Evolutionary conservation across 2,113 vertebrate species (phyloP).

Genomic region (Bucco capensis): DNA sequence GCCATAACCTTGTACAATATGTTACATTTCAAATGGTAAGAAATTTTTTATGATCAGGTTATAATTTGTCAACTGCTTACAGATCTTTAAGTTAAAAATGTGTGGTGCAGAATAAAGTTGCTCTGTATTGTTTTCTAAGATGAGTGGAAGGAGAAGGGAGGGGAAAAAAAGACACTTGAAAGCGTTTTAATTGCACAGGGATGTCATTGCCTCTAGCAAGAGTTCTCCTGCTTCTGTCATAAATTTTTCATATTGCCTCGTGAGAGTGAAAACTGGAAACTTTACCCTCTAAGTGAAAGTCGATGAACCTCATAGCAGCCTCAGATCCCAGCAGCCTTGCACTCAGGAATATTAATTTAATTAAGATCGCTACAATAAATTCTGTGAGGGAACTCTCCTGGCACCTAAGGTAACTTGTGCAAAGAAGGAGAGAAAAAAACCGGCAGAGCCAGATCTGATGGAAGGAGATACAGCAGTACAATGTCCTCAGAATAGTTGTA

Average conservation of each 20-base stretch:
- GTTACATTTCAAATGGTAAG: conserved; percentile 46
- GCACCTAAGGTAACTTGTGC: background rate
- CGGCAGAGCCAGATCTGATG: background rate
- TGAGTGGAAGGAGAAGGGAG: background rate
- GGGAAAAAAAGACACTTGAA: conserved; percentile 49
- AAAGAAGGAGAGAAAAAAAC: background rate
- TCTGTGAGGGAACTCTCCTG: conserved; percentile 38
- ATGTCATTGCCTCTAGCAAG: conserved; percentile 62
- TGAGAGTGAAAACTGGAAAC: conserved; percentile 61
- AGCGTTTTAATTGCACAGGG: conserved; percentile 69
- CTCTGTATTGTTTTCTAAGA: conserved; percentile 41
- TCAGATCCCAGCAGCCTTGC: conserved; percentile 58
- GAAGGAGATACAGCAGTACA: background rate
- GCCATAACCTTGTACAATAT: conserved; percentile 56
- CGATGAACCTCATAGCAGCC: conserved; percentile 51
- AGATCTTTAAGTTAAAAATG: conserved; percentile 40
- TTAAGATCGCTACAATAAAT: conserved; percentile 70
- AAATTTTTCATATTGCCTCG: conserved; percentile 71
- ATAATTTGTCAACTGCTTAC: conserved; percentile 48
- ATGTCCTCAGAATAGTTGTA: background rate
- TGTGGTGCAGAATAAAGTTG: background rate
- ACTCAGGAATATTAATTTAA: conserved; percentile 72
- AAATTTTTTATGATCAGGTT: conserved; percentile 39
- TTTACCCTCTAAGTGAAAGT: conserved; percentile 68
- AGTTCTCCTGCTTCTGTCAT: conserved; percentile 55